phyloP scores from a whole-genome alignment of 2,113 vertebrate genomes.

The Rallus limicola region DNA sequence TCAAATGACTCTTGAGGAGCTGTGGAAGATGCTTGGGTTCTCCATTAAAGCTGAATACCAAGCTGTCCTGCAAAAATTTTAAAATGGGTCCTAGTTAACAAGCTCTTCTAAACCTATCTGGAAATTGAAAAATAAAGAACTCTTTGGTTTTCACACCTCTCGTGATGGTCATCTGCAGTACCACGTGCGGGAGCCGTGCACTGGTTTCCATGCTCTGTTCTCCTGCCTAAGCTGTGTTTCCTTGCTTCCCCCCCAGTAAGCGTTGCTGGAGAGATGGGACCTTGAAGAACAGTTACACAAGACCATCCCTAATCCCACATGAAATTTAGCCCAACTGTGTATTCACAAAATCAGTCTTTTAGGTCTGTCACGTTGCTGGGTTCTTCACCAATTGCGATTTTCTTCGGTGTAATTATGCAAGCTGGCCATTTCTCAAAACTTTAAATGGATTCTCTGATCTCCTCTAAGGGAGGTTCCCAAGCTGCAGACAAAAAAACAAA shows the following conservation, averaged over 20 bases:
- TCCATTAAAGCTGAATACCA: not conserved
- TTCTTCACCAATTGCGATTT: not conserved
- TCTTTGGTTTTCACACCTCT: not conserved
- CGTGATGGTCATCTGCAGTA: not conserved
- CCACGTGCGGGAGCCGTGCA: fast-evolving
- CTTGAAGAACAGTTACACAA: not conserved
- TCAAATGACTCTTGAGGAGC: not conserved
- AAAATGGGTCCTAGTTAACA: not conserved
- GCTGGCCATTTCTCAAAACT: not conserved
- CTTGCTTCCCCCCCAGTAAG: not conserved
- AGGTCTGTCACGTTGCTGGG: not conserved
- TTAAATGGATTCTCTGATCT: not conserved
- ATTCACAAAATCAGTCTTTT: not conserved
- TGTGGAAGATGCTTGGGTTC: not conserved
- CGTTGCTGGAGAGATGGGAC: not conserved
- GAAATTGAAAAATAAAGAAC: not conserved
- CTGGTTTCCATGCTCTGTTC: not conserved
- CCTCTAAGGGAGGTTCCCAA: not conserved
- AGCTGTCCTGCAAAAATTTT: not conserved
- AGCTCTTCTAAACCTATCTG: not conserved
- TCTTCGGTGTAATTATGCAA: not conserved
- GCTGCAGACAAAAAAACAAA: not conserved
- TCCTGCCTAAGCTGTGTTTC: not conserved
- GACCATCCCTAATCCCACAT: not conserved
- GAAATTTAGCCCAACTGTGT: not conserved